Evolutionary conservation across 1,140 invertebrate genomes (phyloP), one percentile per base, ranked within the genome.

Genomic region (Atta cephalotes): DNA sequence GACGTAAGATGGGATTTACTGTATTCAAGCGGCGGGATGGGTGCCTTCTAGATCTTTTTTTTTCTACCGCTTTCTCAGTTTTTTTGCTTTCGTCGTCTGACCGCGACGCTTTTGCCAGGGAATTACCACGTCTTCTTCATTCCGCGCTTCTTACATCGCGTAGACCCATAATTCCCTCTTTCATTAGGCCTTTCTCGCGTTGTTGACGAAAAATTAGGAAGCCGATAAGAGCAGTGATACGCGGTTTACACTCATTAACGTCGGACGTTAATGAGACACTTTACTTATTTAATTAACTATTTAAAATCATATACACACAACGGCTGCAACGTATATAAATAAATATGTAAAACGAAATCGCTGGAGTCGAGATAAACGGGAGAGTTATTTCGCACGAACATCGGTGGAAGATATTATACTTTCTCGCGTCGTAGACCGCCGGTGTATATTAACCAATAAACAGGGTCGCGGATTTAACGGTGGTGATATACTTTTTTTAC

Each of bases 1-100:
- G 70, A 74, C 80, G 68, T 74, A 82, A 82, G 80, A 62, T 62
- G 68, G 68, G 68, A 82, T 82, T 82, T 82, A 70, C 39, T 39
- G 68, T 74, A 82, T 82, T 82, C 79, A 62, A 76, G 80, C 68
- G 56, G 31, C 16, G 7, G 18, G 49, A 10, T 45, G 39, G 39
- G 49, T 18, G 68, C 31, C 18, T 84, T 39, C 35, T 6, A 39
- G 35, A 39, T 39, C 49, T 74, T 35, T 62, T 14, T 58, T n/a
- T 39, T 18, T 0, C 3, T 12, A 21, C n/a, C 9, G 0, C 39
- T 66, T 18, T 31, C 31, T 65, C 28, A 10, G 3, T 35, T 16
- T 35, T 21, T 68, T 39, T 45, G 18, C 2, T 9, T 3, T 53
- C 56, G 31, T 28, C 76, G 10, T 31, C 60, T 25, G 25, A 76